Evolutionary conservation across 1,140 invertebrate species (phyloP), one percentile per base, ranked within the genome.

Genomic region (Oncopodura yosiiana): DNA sequence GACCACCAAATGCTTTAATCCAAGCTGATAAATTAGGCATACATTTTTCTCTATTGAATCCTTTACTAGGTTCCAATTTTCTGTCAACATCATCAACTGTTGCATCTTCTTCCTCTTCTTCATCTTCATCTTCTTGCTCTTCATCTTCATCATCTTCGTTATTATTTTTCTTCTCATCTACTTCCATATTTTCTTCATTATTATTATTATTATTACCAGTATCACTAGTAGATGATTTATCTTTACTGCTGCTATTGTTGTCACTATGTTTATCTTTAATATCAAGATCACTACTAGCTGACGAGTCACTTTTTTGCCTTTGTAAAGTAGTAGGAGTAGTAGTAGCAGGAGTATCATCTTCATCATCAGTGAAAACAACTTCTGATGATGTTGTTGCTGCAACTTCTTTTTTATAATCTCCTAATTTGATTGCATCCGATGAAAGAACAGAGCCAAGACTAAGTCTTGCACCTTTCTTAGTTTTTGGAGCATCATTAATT

Each of bases 1-100:
- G 86, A 0, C 81, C 82, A 36, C 87, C 87, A 69, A 91, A 91
- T 1, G 86, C 86, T 71, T 89, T 89, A 48, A 90, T 85, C 87
- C 87, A 91, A 12, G 86, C 87, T 68, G 84, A 88, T 37, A 88
- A 73, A 72, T 90, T 88, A 0, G 87, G 86, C 44, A 85, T 87
- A 16, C 83, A 80, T 68, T 81, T 78, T 65, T 79, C 75, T 65
- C 76, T 73, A 44, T 73, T 70, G 39, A 68, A 63, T 24, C 66
- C 66, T 53, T 61, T 69, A 66, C 70, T 66, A 69, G 72, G 64
- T 45, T 44, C 65, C 52, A 60, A 66, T 64, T 62, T 66, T 32
- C 61, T 69, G 63, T 67, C 74, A 21, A 51, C 50, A 24, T 68
- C 70, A 48, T 71, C 68, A 9, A 68, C 60, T 48, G 70, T 69